Percentiles rank a stretch among this genome's conserved stretches.
Evolutionary conservation across 2,113 vertebrate species (phyloP).

Genomic region (Lepidiolamprologus cunningtoni): DNA sequence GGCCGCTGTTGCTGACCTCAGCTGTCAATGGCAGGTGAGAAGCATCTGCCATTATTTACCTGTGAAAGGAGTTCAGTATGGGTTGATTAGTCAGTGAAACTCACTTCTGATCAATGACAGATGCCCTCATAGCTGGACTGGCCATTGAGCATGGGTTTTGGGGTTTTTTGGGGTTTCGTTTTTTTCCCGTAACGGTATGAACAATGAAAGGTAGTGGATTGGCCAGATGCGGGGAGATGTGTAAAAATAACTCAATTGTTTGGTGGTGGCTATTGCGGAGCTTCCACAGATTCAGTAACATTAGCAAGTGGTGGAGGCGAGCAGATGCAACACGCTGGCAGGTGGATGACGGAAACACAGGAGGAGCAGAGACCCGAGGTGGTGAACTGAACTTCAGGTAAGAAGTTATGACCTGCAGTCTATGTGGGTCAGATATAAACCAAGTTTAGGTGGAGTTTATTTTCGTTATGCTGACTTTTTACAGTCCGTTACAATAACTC

Average conservation of each 20-base stretch:
- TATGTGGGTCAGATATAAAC: fast-evolving
- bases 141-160: not conserved
- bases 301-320: not conserved
- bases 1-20: not conserved
- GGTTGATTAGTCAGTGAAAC: not conserved
- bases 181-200: fast-evolving
- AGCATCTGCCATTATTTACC: not conserved
- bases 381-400: not conserved
- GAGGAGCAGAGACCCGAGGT: fast-evolving
- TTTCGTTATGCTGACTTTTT: not conserved
- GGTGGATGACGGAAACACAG: not conserved
- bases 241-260: not conserved
- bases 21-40: not conserved
- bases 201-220: fast-evolving
- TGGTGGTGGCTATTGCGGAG: not conserved
- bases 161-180: fast-evolving
- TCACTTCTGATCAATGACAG: not conserved
- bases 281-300: not conserved
- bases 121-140: not conserved
- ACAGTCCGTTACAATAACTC: not conserved
- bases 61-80: not conserved
- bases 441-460: fast-evolving
- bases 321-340: not conserved
- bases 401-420: not conserved
- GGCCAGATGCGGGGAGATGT: not conserved